Base-by-base conservation (phyloP, 2,113 vertebrate genomes). In the Cryptotis parvus region DNA sequence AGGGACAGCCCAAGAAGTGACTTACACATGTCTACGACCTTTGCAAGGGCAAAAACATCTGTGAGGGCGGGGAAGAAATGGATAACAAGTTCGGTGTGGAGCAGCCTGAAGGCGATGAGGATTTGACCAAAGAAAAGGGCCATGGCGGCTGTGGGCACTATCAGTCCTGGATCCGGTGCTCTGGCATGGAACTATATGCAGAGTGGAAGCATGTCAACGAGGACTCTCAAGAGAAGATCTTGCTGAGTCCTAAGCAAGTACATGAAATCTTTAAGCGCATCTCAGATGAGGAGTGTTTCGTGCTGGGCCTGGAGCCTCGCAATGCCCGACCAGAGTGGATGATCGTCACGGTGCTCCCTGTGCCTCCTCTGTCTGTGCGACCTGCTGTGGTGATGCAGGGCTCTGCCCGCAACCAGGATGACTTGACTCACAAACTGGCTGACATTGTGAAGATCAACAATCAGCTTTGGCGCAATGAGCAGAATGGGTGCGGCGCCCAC, bases 381-480 rank as follows among this genome's bases (percentile, higher is more conserved):
- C n/a, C n/a, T 99, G 99, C 99, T 5, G 99, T 99, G 0, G 99
- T 99, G 96, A 99, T 99, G 99, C 99, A 99, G 96, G 99, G 99
- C 10, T 99, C 99, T 0, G 99, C 99, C 45, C 96, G 99, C 0
- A 99, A 99, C 97, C 99, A 99, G 99, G 99, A 99, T 0, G 99
- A 99, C 86, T 95, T 99, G 97, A 99, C 99, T 1, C 99, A 99
- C 97, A 99, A 99, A 75, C 90, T 99, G 89, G 99, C 99, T 0
- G 99, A 99, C 94, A 99, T 99, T 0, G 99, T 99, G 3, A 99
- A 99, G 96, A 99, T 99, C 95, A 99, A 99, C 97, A 99, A 99
- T 95, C 99, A 99, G 66, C 98, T 99, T 82, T 96, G 98, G 41
- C 97, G 99, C 1, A 99, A 99, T 0, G 99, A 99, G 93, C 99